Evolutionary conservation across 2,888 invertebrate genomes (phyloP).

Genomic region (Noctua comes): DNA sequence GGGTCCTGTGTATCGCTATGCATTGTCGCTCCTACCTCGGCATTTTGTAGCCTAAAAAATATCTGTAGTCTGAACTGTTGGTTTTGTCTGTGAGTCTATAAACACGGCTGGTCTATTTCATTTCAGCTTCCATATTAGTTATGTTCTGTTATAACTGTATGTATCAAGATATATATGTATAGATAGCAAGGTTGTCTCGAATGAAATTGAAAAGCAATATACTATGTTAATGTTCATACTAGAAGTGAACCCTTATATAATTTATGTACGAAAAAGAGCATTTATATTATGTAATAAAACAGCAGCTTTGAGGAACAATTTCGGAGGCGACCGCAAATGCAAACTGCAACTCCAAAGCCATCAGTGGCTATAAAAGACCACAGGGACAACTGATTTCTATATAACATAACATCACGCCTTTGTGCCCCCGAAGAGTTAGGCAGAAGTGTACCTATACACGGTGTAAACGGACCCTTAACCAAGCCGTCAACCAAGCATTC

Average conservation of each 20-base stretch:
- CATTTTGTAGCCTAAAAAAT: slow-evolving; percentile 24
- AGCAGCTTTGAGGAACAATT: slow-evolving; percentile 37
- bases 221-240: slow-evolving; percentile 4
- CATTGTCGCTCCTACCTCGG: slow-evolving; percentile 12
- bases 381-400: not conserved
- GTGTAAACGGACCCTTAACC: not conserved
- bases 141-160: slow-evolving; percentile 16
- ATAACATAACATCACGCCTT: not conserved
- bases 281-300: slow-evolving; percentile 40
- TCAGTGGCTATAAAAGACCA: not conserved
- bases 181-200: slow-evolving; percentile 16
- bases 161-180: not conserved
- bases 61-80: slow-evolving; percentile 4
- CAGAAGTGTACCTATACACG: not conserved
- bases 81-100: not conserved
- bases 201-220: slow-evolving; percentile 31
- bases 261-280: slow-evolving; percentile 46
- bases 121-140: not conserved
- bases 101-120: not conserved
- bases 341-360: not conserved
- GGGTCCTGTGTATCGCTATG: slow-evolving; percentile 9
- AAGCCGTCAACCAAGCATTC: not conserved
- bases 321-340: not conserved
- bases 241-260: slow-evolving; percentile 49
- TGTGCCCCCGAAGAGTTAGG: not conserved